These are phyloP conservation scores for Euplexia lucipara DNA, from an alignment of 2,888 invertebrate genomes.

Conservation along the genomic window DNA sequence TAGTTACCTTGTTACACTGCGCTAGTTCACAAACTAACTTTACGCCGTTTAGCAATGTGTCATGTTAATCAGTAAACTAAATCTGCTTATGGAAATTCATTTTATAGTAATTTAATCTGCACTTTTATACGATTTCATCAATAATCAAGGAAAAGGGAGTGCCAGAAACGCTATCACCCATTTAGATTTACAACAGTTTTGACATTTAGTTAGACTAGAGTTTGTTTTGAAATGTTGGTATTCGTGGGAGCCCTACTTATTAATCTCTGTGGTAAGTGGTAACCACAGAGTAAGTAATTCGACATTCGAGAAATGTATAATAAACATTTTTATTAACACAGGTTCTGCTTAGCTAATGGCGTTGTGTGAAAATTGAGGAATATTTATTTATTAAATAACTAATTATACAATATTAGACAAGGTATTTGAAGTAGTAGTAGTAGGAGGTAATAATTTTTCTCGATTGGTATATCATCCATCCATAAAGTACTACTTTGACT, in stretches of 20 bases:
- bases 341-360: too few relatives aligned
- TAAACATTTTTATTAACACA: too few relatives aligned
- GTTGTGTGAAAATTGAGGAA: too few relatives aligned
- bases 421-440: too few relatives aligned
- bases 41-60: slow-evolving; percentile 42
- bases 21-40: slow-evolving; percentile 51
- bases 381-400: too few relatives aligned
- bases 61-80: slow-evolving; percentile 44
- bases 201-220: slow-evolving; percentile 56
- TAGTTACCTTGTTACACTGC: slow-evolving; percentile 59
- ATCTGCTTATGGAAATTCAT: slow-evolving; percentile 53
- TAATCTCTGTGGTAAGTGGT: too few relatives aligned
- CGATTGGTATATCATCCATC: too few relatives aligned
- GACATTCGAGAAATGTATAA: too few relatives aligned
- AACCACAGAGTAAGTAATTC: too few relatives aligned
- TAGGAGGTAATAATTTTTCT: too few relatives aligned
- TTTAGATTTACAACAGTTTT: slow-evolving; percentile 59
- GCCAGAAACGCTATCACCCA: slow-evolving; percentile 70
- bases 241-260: slow-evolving; percentile 13
- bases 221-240: slow-evolving; percentile 45
- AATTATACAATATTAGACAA: too few relatives aligned
- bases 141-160: slow-evolving; percentile 74
- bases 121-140: slow-evolving; percentile 52
- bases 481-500: too few relatives aligned
- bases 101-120: slow-evolving; percentile 43